Evolutionary conservation across 1,140 invertebrate genomes (phyloP).

Genomic region (Tetramorium simillimum): DNA sequence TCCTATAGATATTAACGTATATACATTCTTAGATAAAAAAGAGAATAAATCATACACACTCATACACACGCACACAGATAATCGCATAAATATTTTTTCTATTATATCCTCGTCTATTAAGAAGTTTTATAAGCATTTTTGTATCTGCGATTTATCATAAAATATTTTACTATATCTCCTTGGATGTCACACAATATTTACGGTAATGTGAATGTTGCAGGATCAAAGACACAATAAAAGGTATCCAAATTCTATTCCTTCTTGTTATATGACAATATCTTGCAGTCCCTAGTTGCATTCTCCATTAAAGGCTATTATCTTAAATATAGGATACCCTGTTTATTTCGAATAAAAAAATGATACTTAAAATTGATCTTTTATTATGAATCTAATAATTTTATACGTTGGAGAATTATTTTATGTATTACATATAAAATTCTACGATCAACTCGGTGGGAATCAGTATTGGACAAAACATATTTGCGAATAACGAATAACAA

Average conservation of each 20-base stretch:
- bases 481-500: neutral
- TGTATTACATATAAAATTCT: conserved; percentile 21
- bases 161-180: conserved; percentile 37
- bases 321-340: conserved; percentile 69
- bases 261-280: conserved; percentile 3
- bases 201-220: conserved; percentile 10
- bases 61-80: neutral
- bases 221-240: conserved; percentile 21
- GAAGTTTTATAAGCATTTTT: conserved; percentile 23
- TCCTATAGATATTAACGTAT: neutral
- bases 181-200: conserved; percentile 23
- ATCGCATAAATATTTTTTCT: conserved; percentile 22
- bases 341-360: conserved; percentile 6
- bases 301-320: conserved; percentile 15
- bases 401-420: neutral
- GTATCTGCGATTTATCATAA: conserved; percentile 38
- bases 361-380: neutral
- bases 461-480: neutral
- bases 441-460: conserved; percentile 49
- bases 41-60: conserved; percentile 2
- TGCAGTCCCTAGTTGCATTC: neutral
- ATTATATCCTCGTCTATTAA: conserved; percentile 17
- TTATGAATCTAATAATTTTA: conserved; percentile 2
- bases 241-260: neutral
- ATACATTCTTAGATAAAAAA: conserved; percentile 13